Evolutionary conservation across 2,888 invertebrate species (phyloP).

Genomic region (Anagyrus pseudococci): DNA sequence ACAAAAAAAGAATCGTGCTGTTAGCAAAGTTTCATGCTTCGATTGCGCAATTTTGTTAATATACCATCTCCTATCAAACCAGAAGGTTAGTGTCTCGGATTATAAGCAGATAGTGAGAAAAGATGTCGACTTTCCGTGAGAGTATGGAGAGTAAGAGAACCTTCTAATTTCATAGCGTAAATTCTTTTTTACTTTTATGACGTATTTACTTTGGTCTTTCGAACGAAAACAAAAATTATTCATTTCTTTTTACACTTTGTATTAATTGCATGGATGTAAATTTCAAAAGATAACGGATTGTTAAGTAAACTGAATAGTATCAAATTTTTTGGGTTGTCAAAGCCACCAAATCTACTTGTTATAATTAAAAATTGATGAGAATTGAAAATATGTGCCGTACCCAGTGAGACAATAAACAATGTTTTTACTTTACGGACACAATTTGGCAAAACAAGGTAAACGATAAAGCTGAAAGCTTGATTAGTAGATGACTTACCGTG

Average conservation of each 20-base stretch:
- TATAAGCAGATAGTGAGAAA: background rate
- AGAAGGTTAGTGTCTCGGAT: conserved; percentile 37
- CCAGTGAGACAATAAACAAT: conserved; percentile 38
- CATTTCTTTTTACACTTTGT: background rate
- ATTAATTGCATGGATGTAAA: conserved; percentile 26
- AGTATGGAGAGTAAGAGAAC: conserved; percentile 29
- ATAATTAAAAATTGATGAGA: conserved; percentile 16
- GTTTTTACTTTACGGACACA: conserved; percentile 35
- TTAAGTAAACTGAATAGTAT: conserved; percentile 11
- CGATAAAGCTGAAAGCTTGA: background rate
- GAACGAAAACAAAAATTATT: conserved; percentile 4
- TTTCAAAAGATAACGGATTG: conserved; percentile 4
- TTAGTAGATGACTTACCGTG: conserved; percentile 52
- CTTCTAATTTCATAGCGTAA: conserved; percentile 39
- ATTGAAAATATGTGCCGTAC: conserved; percentile 39
- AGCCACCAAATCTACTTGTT: conserved; percentile 21
- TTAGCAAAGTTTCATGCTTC: conserved; percentile 57
- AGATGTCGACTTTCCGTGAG: background rate
- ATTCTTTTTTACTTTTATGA: conserved; percentile 5
- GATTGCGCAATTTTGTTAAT: conserved; percentile 29
- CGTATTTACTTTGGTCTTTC: background rate
- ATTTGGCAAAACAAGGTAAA: conserved; percentile 18
- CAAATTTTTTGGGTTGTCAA: conserved; percentile 12
- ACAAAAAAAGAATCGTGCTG: conserved; percentile 60
- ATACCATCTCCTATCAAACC: conserved; percentile 42